Conservation (phyloP, 2,113 vertebrate species). For the Poeciliopsis retropinna region DNA sequence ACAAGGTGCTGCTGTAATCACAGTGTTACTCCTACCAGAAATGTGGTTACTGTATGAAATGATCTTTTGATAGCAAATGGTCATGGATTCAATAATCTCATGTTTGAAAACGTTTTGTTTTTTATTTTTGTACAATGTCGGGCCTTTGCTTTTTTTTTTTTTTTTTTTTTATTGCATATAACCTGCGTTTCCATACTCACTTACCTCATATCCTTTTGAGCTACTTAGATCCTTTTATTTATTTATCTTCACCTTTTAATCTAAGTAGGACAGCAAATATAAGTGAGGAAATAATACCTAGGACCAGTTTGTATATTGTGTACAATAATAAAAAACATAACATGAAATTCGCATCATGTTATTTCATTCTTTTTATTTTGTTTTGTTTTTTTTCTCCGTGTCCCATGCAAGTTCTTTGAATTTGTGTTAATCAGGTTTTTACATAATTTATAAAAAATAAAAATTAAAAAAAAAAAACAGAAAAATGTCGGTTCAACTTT, state of each 20-base stretch:
- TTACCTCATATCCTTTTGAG: conserved; percentile 88
- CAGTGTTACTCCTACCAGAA: conserved; percentile 72
- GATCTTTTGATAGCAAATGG: conserved; percentile 37
- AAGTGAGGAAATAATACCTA: conserved; percentile 85
- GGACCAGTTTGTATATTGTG: conserved; percentile 96
- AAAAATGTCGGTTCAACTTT: conserved; percentile 70
- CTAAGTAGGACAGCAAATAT: conserved; percentile 80
- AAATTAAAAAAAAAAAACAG: conserved; percentile 69
- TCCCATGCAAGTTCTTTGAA: conserved; percentile 70
- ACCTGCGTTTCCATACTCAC: conserved; percentile 82
- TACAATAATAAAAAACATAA: conserved; percentile 87
- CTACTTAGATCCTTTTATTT: conserved; percentile 84
- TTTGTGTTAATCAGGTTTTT: conserved; percentile 86
- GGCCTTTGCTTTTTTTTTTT: conserved; percentile 49
- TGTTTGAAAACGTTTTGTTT: conserved; percentile 54
- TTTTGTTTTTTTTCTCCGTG: conserved; percentile 55
- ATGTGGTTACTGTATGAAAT: conserved; percentile 85
- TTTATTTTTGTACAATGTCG: conserved; percentile 66
- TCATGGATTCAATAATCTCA: conserved; percentile 65
- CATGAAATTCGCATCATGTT: conserved; percentile 78
- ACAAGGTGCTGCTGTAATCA: conserved; percentile 79
- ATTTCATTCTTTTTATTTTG: conserved; percentile 61
- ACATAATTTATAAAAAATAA: conserved; percentile 84
- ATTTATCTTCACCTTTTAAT: conserved; percentile 90
- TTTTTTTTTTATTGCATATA: conserved; percentile 67